phyloP scores from a whole-genome alignment of 2,888 invertebrate genomes.

The Drosophila monieri region DNA sequence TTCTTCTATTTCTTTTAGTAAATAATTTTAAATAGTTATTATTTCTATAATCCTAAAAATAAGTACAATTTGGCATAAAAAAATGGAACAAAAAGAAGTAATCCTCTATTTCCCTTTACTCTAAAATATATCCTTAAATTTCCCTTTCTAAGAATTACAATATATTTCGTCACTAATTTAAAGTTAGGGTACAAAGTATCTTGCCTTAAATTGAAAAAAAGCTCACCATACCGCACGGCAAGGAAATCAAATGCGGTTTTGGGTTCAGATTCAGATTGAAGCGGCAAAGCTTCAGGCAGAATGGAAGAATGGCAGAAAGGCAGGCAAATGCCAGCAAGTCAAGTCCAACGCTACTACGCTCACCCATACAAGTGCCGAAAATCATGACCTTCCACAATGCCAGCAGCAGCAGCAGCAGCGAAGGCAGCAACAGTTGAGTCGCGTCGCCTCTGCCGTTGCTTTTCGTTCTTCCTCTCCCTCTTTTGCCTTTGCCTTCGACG shows the following conservation, averaged over 20 bases:
- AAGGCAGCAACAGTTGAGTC: constrained; percentile 50
- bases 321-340: constrained; percentile 53
- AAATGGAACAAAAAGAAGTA: too few species aligned
- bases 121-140: too few species aligned
- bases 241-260: constrained; percentile 59
- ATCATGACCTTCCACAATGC: constrained; percentile 83
- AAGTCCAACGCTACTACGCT: constrained; percentile 43
- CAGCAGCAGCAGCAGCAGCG: constrained; percentile 61
- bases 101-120: too few species aligned
- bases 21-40: not conserved
- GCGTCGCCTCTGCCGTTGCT: constrained; percentile 5
- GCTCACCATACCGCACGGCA: not conserved
- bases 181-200: not conserved
- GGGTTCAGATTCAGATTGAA: constrained; percentile 22
- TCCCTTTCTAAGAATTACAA: too few species aligned
- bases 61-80: too few species aligned
- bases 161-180: not conserved
- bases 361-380: constrained; percentile 47
- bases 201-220: not conserved
- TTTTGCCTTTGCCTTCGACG: constrained; percentile 54
- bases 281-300: constrained; percentile 17
- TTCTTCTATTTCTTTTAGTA: not conserved
- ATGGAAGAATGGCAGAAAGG: constrained; percentile 19
- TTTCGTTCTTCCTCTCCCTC: constrained; percentile 36
- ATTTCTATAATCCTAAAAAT: not conserved